Evolutionary conservation across 2,113 vertebrate genomes (phyloP).

Genomic region (Gadus macrocephalus): DNA sequence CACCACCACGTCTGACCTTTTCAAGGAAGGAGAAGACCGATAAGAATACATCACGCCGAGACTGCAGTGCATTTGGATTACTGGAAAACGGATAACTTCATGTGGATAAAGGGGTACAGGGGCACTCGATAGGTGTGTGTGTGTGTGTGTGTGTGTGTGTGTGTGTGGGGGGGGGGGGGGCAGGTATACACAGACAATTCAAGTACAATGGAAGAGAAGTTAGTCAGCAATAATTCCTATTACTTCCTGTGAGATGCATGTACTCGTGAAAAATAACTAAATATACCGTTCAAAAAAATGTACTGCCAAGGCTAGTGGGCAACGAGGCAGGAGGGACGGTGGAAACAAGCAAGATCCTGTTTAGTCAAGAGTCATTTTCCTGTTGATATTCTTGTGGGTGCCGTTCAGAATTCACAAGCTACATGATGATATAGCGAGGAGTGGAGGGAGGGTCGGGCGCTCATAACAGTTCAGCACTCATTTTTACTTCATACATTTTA

Average conservation of each 20-base stretch:
- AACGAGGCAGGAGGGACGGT: conserved; percentile 18
- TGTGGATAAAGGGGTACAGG: background rate
- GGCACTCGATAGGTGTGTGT: background rate
- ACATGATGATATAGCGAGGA: too few relatives aligned
- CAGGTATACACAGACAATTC: background rate
- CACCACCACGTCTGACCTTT: conserved; percentile 86
- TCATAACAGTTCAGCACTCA: too few relatives aligned
- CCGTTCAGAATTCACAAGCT: too few relatives aligned
- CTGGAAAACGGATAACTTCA: too few relatives aligned
- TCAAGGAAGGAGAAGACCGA: conserved; percentile 3
- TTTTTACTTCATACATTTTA: too few relatives aligned
- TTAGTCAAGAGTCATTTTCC: too few relatives aligned
- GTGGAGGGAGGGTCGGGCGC: conserved; percentile 1
- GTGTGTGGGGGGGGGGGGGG: too few relatives aligned
- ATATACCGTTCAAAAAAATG: background rate
- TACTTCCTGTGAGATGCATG: conserved; percentile 34
- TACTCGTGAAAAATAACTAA: conserved; percentile 1
- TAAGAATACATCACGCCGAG: too few relatives aligned
- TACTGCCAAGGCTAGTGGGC: conserved; percentile 25
- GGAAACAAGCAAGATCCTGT: conserved; percentile 13
- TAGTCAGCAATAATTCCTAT: conserved; percentile 27
- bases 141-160: too few relatives aligned
- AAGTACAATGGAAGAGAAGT: conserved; percentile 21
- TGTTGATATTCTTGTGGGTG: too few relatives aligned
- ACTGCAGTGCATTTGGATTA: too few relatives aligned